Percentiles rank a stretch among this genome's conserved stretches.
These are phyloP conservation scores for Takifugu ocellatus DNA, from an alignment of 2,797 vertebrate species.

Conservation along the genomic window DNA sequence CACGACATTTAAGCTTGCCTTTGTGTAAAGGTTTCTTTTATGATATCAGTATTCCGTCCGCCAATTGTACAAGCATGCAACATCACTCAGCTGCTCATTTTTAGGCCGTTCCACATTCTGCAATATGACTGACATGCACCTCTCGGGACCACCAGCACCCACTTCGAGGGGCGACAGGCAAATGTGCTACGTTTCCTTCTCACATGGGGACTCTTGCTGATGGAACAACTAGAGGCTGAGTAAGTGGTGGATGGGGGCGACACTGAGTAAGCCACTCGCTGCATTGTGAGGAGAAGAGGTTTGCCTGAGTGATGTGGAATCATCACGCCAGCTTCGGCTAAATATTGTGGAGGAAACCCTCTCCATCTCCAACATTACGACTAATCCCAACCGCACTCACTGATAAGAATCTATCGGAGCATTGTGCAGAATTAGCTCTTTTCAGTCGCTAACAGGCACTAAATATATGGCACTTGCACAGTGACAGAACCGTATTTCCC, in stretches of 20 bases:
- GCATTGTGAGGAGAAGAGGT: slow-evolving; percentile 39
- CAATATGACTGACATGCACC: slow-evolving; percentile 66
- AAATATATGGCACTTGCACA: slow-evolving; percentile 66
- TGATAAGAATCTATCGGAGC: slow-evolving; percentile 24
- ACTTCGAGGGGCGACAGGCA: slow-evolving; percentile 79
- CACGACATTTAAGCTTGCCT: too few species aligned
- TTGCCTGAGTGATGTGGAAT: slow-evolving; percentile 60
- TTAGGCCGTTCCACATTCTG: slow-evolving; percentile 58
- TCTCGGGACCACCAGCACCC: slow-evolving; percentile 71
- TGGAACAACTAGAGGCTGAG: slow-evolving; percentile 68
- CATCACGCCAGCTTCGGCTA: slow-evolving; percentile 55
- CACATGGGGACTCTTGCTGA: slow-evolving; percentile 59
- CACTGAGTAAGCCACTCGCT: slow-evolving; percentile 70
- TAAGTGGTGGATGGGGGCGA: slow-evolving; percentile 52
- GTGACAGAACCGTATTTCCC: slow-evolving; percentile 57
- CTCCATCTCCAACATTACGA: slow-evolving; percentile 33
- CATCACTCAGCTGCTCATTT: slow-evolving; percentile 69
- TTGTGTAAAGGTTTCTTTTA: too few species aligned
- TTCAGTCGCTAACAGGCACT: slow-evolving; percentile 57
- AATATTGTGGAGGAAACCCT: slow-evolving; percentile 52
- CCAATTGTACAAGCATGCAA: slow-evolving; percentile 64
- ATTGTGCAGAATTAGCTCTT: slow-evolving; percentile 46
- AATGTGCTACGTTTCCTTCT: slow-evolving; percentile 76
- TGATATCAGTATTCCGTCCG: background rate
- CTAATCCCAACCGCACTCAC: slow-evolving; percentile 39